A percentile compares a stretch with the other conserved stretches of the same genome.
These are phyloP conservation scores for Melanotaenia nigrans DNA, from an alignment of 2,797 vertebrate genomes.

Conservation along the genomic window DNA sequence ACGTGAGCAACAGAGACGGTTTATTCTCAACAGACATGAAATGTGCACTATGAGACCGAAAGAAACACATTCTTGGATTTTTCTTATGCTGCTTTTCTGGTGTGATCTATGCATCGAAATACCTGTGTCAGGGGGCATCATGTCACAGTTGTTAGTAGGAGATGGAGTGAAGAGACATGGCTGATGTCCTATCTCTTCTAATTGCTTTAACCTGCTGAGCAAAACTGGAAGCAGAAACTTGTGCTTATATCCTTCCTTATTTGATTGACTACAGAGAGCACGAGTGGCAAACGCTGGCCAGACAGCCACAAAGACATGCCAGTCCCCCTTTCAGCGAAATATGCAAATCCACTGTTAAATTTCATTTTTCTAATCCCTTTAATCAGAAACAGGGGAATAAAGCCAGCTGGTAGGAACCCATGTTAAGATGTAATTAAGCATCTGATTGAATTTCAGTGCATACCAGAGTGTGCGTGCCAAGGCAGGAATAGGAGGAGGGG, in stretches of 20 bases:
- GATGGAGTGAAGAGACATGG: slow-evolving; percentile 1
- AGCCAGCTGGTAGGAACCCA: slow-evolving; percentile 94
- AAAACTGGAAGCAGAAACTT: slow-evolving; percentile 30
- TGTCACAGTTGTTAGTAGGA: slow-evolving; percentile 13
- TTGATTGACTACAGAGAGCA: slow-evolving; percentile 53
- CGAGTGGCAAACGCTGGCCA: slow-evolving; percentile 48
- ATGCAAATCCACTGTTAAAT: slow-evolving; percentile 93
- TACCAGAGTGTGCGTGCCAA: slow-evolving; percentile 84
- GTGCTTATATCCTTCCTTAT: slow-evolving; percentile 43
- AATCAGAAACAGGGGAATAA: slow-evolving; percentile 97
- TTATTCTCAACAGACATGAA: slow-evolving; percentile 38
- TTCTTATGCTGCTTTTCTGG: slow-evolving; percentile 10
- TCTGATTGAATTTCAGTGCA: slow-evolving; percentile 94
- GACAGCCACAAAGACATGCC: slow-evolving; percentile 65
- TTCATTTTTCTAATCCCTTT: slow-evolving; percentile 96
- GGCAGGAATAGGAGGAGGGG: slow-evolving; percentile 45
- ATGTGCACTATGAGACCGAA: slow-evolving; percentile 23
- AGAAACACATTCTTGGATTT: slow-evolving; percentile 22
- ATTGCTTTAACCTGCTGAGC: slow-evolving; percentile 51
- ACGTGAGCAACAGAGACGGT: slow-evolving; percentile 57
- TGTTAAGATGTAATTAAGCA: slow-evolving; percentile 97
- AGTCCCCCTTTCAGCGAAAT: slow-evolving; percentile 82
- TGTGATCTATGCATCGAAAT: slow-evolving; percentile 33
- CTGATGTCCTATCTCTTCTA: slow-evolving; percentile 23
- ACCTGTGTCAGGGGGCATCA: slow-evolving; percentile 29